phyloP scores from a whole-genome alignment of 2,113 vertebrate genomes.

The Ciconia maguari region DNA sequence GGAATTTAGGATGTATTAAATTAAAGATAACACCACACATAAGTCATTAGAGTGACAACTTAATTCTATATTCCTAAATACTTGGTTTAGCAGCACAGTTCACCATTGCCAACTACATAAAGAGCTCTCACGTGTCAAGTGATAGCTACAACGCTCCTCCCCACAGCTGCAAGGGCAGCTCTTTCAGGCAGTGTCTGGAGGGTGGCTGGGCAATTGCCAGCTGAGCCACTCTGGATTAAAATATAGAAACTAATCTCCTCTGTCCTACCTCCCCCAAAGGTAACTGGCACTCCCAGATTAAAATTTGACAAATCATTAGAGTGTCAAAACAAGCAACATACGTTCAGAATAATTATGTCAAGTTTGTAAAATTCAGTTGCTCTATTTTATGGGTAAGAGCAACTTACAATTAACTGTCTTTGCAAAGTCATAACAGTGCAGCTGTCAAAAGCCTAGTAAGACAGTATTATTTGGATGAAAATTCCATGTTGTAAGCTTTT shows the following conservation, averaged over 20 bases:
- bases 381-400: not conserved
- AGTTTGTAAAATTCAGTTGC: not conserved
- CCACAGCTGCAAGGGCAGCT: not conserved
- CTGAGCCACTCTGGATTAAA: not conserved
- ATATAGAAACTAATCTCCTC: not conserved
- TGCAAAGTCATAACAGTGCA: not conserved
- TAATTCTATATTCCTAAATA: not conserved
- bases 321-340: not conserved
- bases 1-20: not conserved
- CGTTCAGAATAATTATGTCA: not conserved
- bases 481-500: not conserved
- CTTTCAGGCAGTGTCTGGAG: not conserved
- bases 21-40: not conserved
- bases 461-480: not conserved
- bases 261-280: not conserved
- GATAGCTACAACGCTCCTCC: not conserved
- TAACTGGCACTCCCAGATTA: not conserved
- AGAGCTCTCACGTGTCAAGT: not conserved
- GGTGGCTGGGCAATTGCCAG: not conserved
- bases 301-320: not conserved
- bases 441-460: not conserved
- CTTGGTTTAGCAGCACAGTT: not conserved
- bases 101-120: rapidly evolving
- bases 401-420: not conserved
- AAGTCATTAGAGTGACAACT: not conserved